These are phyloP conservation scores for Scomber japonicus DNA, from an alignment of 2,113 vertebrate genomes.

Conservation along the genomic window DNA sequence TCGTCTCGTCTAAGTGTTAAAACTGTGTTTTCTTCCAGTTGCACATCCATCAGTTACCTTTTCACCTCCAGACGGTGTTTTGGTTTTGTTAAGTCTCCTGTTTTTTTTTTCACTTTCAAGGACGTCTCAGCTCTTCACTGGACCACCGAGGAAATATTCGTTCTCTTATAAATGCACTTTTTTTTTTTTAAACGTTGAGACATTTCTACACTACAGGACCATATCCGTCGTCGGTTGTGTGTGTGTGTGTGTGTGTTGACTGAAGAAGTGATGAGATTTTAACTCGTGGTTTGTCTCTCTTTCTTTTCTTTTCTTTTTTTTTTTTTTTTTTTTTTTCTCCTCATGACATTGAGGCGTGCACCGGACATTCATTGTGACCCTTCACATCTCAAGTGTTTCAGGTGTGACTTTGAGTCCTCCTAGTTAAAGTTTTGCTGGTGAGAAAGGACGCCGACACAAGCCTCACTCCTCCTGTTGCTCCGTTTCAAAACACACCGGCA, in stretches of 20 bases:
- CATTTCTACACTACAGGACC: slow-evolving; percentile 56
- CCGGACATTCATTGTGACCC: slow-evolving; percentile 47
- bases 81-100: slow-evolving; percentile 27
- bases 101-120: slow-evolving; percentile 14
- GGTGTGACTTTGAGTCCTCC: slow-evolving; percentile 1
- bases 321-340: slow-evolving; percentile 31
- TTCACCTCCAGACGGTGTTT: slow-evolving; percentile 42
- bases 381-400: slow-evolving; percentile 22
- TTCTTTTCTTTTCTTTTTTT: slow-evolving; percentile 9
- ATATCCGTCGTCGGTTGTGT: slow-evolving; percentile 15
- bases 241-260: slow-evolving; percentile 15
- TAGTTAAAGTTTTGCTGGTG: neutral
- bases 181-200: slow-evolving; percentile 26
- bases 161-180: slow-evolving; percentile 61
- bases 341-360: slow-evolving; percentile 62
- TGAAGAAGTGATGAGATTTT: slow-evolving; percentile 71
- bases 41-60: slow-evolving; percentile 44
- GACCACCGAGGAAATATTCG: slow-evolving; percentile 71
- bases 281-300: slow-evolving; percentile 60
- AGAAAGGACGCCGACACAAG: slow-evolving; percentile 28
- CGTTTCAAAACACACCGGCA: slow-evolving; percentile 65
- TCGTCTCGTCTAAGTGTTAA: slow-evolving; percentile 29
- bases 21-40: slow-evolving; percentile 31
- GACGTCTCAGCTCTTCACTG: slow-evolving; percentile 46
- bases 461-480: slow-evolving; percentile 76